Conservation (phyloP, 2,888 invertebrate genomes). For the Druceiella hillmani region DNA sequence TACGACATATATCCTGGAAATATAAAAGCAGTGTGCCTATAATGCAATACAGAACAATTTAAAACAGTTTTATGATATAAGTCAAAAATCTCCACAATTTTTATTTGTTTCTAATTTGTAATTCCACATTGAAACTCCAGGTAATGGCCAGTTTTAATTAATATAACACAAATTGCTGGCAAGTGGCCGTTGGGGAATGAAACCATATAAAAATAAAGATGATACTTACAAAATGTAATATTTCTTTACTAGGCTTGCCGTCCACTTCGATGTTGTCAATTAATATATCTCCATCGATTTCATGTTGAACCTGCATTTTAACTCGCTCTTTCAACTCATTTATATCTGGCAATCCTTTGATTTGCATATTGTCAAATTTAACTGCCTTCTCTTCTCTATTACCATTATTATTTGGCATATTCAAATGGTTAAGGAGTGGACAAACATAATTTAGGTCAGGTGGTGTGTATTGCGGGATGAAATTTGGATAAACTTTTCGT, state of each 20-base stretch:
- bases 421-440: conserved; percentile 56
- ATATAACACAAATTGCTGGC: no score
- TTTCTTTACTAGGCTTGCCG: conserved; percentile 31
- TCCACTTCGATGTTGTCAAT: conserved; percentile 58
- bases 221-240: conserved; percentile 41
- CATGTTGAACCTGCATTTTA: conserved; percentile 61
- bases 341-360: conserved; percentile 46
- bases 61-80: no score
- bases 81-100: no score
- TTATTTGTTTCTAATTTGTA: no score
- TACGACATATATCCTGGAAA: no score
- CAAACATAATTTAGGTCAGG: conserved; percentile 60
- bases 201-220: neutral
- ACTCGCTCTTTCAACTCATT: conserved; percentile 51
- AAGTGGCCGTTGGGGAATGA: neutral
- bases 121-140: no score
- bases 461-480: conserved; percentile 51
- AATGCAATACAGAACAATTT: no score
- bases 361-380: conserved; percentile 33
- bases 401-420: conserved; percentile 31
- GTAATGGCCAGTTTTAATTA: conserved; percentile 31
- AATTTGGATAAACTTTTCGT: conserved; percentile 50
- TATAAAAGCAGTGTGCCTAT: no score
- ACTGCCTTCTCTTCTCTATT: conserved; percentile 31
- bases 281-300: conserved; percentile 59